These are phyloP conservation scores for Scaptomyza hsui DNA, from an alignment of 1,140 invertebrate genomes.

Conservation along the genomic window DNA sequence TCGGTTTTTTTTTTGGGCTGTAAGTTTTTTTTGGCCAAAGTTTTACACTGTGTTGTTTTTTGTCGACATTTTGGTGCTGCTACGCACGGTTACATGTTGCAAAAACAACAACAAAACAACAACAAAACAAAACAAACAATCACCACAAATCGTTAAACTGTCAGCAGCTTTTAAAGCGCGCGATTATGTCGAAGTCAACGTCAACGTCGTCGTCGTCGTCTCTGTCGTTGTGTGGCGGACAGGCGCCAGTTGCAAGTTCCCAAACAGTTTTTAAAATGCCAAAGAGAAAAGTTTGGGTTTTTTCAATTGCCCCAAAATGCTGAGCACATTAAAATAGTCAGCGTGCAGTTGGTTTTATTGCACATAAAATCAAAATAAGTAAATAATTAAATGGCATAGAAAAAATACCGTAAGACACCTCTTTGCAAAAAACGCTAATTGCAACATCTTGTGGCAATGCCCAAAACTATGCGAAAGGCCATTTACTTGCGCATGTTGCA, in stretches of 20 bases:
- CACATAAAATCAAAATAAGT: conserved; percentile 16
- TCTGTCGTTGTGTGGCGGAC: conserved; percentile 22
- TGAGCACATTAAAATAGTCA: conserved; percentile 34
- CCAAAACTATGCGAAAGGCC: conserved; percentile 6
- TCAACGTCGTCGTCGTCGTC: conserved; percentile 41
- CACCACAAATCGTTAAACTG: conserved; percentile 82
- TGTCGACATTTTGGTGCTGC: conserved; percentile 45
- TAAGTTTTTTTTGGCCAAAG: conserved; percentile 28
- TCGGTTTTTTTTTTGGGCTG: conserved; percentile 40
- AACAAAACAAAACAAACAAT: conserved; percentile 71
- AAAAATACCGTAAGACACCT: conserved; percentile 13
- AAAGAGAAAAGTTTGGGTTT: conserved; percentile 56
- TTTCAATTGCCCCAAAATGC: conserved; percentile 70
- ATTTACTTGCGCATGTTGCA: conserved; percentile 10
- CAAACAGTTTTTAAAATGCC: conserved; percentile 55
- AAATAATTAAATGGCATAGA: conserved; percentile 17
- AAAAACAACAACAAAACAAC: conserved; percentile 47
- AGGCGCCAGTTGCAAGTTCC: conserved; percentile 33
- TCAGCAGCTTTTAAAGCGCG: conserved; percentile 80
- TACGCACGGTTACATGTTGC: conserved; percentile 75
- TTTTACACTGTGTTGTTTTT: conserved; percentile 27
- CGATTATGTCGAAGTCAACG: conserved; percentile 71
- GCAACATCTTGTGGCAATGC: conserved; percentile 11
- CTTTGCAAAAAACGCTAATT: conserved; percentile 5
- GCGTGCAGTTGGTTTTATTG: conserved; percentile 12